Conservation (phyloP, 1,140 invertebrate species). For the Campoletis sonorensis region DNA sequence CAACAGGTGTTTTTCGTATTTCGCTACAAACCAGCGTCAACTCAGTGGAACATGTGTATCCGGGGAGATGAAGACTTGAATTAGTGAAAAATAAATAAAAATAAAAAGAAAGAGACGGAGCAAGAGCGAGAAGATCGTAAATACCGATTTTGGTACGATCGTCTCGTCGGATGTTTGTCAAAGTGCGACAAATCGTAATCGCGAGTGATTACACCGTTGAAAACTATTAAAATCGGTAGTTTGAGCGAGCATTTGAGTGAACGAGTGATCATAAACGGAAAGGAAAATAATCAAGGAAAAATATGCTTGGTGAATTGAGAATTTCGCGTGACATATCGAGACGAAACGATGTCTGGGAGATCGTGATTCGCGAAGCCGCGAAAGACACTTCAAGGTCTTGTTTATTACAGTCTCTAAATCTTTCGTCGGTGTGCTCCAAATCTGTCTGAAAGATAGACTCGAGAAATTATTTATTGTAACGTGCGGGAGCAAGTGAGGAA, state of each 20-base stretch:
- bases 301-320: background rate
- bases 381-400: constrained; percentile 7
- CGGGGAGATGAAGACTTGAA: too few species aligned
- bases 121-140: background rate
- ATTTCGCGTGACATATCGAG: background rate
- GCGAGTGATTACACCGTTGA: too few species aligned
- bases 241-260: background rate
- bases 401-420: constrained; percentile 4
- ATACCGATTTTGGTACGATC: too few species aligned
- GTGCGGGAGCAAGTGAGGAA: background rate
- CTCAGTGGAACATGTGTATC: background rate
- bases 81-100: background rate
- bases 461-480: constrained; percentile 20
- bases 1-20: constrained; percentile 41
- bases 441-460: background rate
- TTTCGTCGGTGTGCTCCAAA: constrained; percentile 12
- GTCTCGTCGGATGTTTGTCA: too few species aligned
- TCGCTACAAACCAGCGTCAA: constrained; percentile 18
- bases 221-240: too few species aligned
- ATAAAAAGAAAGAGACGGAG: background rate
- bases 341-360: background rate
- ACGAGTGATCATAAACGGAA: background rate
- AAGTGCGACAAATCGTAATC: too few species aligned
- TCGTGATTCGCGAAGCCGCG: background rate
- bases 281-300: background rate